Evolutionary conservation across 2,797 vertebrate genomes (phyloP), one percentile per base, ranked within the genome.

Genomic region (Galagoides demidoff): DNA sequence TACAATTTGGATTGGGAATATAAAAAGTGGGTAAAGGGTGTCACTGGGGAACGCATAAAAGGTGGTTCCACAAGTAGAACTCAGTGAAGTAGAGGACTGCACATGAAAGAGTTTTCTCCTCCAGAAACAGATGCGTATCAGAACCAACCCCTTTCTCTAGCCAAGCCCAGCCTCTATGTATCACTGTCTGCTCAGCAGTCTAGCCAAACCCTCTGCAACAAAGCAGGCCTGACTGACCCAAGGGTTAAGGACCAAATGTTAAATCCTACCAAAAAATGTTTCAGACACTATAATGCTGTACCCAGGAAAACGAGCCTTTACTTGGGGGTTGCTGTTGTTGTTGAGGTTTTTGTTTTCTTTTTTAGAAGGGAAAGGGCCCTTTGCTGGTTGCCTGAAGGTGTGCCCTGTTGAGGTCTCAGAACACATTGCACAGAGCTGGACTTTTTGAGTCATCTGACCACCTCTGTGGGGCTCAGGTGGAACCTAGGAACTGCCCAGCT

Each of bases 321-420:
- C 37, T 49, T 59, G 14, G 86, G 45, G 57, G 34, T 49, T 92
- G 11, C 5, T 45, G 17, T 10, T 77, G 34, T 61, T 29, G 16
- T 11, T 84, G 73, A 25, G 20, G 84, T 9, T 64, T 39, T 66
- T 45, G 71, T 43, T 94, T 78, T 63, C 39, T 43, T 61, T 71
- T 22, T 57, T 43, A 27, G 57, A 61, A 71, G 29, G 31, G 22
- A 63, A 61, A 71, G 34, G 63, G 14, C 66, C 84, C 43, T 93
- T 55, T 55, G 37, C 37, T 29, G 0, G 11, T 2, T 45, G n/a
- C 19, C 90, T 78, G 20, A 29, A 84, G 63, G 29, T 57, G 29
- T 78, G 78, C 68, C 91, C 89, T 88, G 92, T 88, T 88, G 86
- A 95, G 78, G 86, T 63, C 59, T 95, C 85, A 45, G 61, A 29